A percentile compares a stretch with the other conserved stretches of the same genome.
These are phyloP conservation scores for Seriola quinqueradiata DNA, from an alignment of 2,113 vertebrate genomes.

Conservation along the genomic window DNA sequence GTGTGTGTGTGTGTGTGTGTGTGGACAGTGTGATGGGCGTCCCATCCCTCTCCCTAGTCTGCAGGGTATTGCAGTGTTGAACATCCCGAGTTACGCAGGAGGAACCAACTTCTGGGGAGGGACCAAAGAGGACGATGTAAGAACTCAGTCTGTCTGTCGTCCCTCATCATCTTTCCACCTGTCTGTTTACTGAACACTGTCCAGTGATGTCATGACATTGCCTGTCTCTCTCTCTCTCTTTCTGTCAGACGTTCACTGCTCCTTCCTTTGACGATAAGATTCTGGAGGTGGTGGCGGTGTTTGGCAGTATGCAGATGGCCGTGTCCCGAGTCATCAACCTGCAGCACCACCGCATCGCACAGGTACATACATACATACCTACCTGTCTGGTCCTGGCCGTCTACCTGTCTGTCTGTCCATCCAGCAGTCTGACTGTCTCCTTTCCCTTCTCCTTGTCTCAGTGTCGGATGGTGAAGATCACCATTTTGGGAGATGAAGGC, in stretches of 20 bases:
- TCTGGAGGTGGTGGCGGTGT: slow-evolving; percentile 97
- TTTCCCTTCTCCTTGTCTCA: slow-evolving; percentile 54
- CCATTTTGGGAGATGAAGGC: slow-evolving; percentile 95
- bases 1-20: background rate
- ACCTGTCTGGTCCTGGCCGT: background rate
- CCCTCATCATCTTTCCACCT: background rate
- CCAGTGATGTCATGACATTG: slow-evolving; percentile 39
- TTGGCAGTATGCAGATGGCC: slow-evolving; percentile 99
- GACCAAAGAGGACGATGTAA: slow-evolving; percentile 95
- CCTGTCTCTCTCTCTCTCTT: slow-evolving; percentile 22
- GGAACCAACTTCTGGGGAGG: slow-evolving; percentile 98
- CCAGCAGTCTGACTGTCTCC: background rate
- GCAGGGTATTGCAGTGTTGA: slow-evolving; percentile 95
- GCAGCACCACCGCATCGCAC: slow-evolving; percentile 97
- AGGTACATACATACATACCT: slow-evolving; percentile 81
- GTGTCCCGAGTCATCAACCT: slow-evolving; percentile 97
- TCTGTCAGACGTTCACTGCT: slow-evolving; percentile 91
- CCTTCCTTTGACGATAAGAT: slow-evolving; percentile 98
- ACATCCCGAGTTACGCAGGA: slow-evolving; percentile 95
- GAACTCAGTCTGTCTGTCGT: slow-evolving; percentile 47
- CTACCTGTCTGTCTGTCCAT: background rate
- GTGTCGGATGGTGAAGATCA: slow-evolving; percentile 98
- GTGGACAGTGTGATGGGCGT: slow-evolving; percentile 90
- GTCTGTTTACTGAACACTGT: background rate
- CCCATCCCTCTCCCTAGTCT: slow-evolving; percentile 94